Evolutionary conservation across 2,113 vertebrate genomes (phyloP).

Genomic region (human (Homo sapiens)): GRCh38 chr4:48386501-48387000

Average conservation of each 20-base stretch:
- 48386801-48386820: background rate
- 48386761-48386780: background rate
- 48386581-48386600: background rate
- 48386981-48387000: background rate
- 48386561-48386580: conserved; percentile 6
- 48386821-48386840: background rate
- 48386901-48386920: background rate
- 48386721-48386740: background rate
- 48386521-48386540: conserved; percentile 14
- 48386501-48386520: background rate
- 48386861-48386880: background rate
- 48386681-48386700: background rate
- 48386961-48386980: background rate
- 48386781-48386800: conserved; percentile 12
- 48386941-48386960: background rate
- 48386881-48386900: background rate
- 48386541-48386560: background rate
- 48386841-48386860: background rate
- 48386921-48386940: background rate
- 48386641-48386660: background rate
- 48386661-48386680: background rate
- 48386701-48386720: background rate
- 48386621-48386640: conserved; percentile 31
- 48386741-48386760: background rate
- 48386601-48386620: conserved; percentile 12